Evolutionary conservation across 2,113 vertebrate genomes (phyloP).

Genomic region (Saccopteryx leptura): DNA sequence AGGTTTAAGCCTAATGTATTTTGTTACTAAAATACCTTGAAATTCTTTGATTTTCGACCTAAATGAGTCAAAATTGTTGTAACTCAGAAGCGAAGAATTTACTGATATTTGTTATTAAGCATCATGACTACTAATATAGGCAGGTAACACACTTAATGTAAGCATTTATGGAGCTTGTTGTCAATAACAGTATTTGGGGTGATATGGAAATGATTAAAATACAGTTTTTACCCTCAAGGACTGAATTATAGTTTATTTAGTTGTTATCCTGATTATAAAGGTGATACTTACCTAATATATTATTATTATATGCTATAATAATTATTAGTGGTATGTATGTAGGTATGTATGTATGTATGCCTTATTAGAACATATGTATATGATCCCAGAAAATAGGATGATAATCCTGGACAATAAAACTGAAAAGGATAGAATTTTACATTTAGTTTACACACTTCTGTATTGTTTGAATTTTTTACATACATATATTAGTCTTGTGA

Average conservation of each 20-base stretch:
- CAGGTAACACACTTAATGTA: background rate
- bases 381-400: conserved; percentile 10
- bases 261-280: conserved; percentile 32
- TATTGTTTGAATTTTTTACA: background rate
- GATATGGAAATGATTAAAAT: background rate
- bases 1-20: background rate
- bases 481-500: background rate
- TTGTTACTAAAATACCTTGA: background rate
- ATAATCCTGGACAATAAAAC: background rate
- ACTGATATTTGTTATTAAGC: background rate
- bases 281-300: background rate
- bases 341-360: background rate
- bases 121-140: background rate
- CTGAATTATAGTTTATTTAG: background rate
- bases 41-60: background rate
- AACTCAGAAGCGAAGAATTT: background rate
- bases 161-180: background rate
- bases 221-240: background rate
- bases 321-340: background rate
- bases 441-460: background rate
- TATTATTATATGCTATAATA: background rate
- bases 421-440: background rate
- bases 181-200: background rate
- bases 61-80: background rate
- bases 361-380: background rate